phyloP scores from a whole-genome alignment of 2,113 vertebrate species.

The Seriola quinqueradiata region DNA sequence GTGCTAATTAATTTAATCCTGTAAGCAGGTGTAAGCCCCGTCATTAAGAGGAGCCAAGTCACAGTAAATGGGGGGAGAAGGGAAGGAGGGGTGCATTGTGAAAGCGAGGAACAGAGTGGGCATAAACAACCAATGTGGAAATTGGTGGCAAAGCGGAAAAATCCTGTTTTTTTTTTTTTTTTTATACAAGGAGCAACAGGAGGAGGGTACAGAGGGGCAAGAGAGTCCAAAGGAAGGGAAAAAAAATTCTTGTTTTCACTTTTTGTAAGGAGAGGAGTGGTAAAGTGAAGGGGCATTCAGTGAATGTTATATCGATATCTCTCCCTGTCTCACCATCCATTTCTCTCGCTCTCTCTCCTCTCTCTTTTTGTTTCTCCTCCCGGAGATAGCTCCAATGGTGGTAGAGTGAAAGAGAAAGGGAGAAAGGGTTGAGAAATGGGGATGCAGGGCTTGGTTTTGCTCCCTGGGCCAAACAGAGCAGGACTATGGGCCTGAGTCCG shows the following conservation, averaged over 20 bases:
- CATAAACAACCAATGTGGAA: conserved; percentile 75
- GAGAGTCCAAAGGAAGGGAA: conserved; percentile 39
- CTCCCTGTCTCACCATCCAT: conserved; percentile 46
- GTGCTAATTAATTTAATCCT: conserved; percentile 91
- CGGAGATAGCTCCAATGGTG: conserved; percentile 67
- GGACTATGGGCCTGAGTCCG: conserved; percentile 66
- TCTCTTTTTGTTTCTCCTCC: conserved; percentile 72
- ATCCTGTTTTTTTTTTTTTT: conserved; percentile 66
- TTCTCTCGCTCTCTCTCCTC: conserved; percentile 52
- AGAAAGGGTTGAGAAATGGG: conserved; percentile 81
- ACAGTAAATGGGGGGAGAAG: conserved; percentile 74
- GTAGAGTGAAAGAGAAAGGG: conserved; percentile 58
- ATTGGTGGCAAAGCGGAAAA: conserved; percentile 80
- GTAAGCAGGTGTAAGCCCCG: conserved; percentile 89
- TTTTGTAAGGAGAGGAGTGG: conserved; percentile 42
- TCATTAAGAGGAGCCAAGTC: conserved; percentile 84
- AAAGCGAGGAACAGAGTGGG: conserved; percentile 65
- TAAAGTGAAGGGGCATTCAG: conserved; percentile 56
- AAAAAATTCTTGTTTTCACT: conserved; percentile 39
- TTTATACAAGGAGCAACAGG: conserved; percentile 24
- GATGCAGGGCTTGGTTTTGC: conserved; percentile 72
- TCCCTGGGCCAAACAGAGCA: conserved; percentile 64
- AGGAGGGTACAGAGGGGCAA: conserved; percentile 38
- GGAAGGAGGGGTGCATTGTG: conserved; percentile 76
- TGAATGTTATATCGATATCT: conserved; percentile 71